Evolutionary conservation across 2,113 vertebrate genomes (phyloP).

Genomic region (Brachirus orientalis): DNA sequence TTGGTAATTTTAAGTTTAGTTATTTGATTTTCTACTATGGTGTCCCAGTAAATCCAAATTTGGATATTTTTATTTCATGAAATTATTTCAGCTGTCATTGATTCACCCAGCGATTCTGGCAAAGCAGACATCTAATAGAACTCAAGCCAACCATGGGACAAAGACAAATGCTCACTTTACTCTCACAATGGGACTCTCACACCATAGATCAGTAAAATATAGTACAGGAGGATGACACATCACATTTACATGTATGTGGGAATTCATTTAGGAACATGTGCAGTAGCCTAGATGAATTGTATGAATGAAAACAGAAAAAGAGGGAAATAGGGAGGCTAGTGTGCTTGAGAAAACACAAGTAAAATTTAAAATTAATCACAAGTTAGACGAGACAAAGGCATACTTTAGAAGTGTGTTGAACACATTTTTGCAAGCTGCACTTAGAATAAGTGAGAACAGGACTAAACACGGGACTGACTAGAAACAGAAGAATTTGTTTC

Average conservation of each 20-base stretch:
- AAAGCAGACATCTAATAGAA: conserved; percentile 14
- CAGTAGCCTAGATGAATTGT: conserved; percentile 1
- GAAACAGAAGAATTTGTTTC: neutral
- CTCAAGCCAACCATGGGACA: conserved; percentile 2
- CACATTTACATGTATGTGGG: neutral
- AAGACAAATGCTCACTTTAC: neutral
- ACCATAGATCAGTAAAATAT: conserved; percentile 9
- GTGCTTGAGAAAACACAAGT: neutral
- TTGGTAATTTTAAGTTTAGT: conserved; percentile 7
- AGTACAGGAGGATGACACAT: no score
- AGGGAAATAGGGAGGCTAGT: neutral
- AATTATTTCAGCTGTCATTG: no score
- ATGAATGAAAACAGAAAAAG: neutral
- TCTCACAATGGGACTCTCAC: conserved; percentile 16
- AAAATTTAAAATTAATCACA: neutral
- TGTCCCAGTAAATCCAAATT: neutral
- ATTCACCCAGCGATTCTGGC: no score
- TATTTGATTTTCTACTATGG: neutral
- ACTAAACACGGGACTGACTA: conserved; percentile 1
- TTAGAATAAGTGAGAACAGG: neutral
- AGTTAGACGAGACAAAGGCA: neutral
- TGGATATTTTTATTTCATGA: conserved; percentile 5
- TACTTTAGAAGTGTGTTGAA: neutral
- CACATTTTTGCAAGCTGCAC: neutral
- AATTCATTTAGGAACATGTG: conserved; percentile 15